Evolutionary conservation across 2,888 invertebrate species (phyloP).

Genomic region (Amorpha juglandis): DNA sequence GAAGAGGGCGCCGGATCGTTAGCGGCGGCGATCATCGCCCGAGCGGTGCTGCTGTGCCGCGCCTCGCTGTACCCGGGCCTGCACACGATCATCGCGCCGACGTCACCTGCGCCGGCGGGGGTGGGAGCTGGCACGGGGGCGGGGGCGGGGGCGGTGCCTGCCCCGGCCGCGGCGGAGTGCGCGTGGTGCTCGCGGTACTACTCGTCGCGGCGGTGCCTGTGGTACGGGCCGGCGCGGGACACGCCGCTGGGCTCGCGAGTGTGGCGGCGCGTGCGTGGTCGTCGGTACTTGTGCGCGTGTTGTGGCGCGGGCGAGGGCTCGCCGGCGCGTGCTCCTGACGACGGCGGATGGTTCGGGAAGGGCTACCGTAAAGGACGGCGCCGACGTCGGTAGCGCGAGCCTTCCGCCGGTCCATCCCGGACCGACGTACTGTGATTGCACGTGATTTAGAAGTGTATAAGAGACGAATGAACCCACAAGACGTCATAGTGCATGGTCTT

Average conservation of each 20-base stretch:
- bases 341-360: constrained; percentile 93
- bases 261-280: constrained; percentile 69
- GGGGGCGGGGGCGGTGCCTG: constrained; percentile 31
- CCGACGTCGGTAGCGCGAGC: constrained; percentile 70
- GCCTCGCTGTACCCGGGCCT: constrained; percentile 83
- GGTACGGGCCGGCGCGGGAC: constrained; percentile 80
- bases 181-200: constrained; percentile 61
- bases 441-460: not conserved
- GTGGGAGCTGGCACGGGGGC: constrained; percentile 25
- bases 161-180: constrained; percentile 50
- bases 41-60: constrained; percentile 76
- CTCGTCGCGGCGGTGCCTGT: constrained; percentile 67
- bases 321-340: constrained; percentile 41
- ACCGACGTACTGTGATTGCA: not conserved
- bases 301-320: constrained; percentile 69
- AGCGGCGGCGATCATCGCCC: constrained; percentile 75
- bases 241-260: constrained; percentile 53
- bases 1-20: constrained; percentile 49
- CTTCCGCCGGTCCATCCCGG: constrained; percentile 46
- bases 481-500: not conserved
- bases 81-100: constrained; percentile 84
- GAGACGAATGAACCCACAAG: not conserved
- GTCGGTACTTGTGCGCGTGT: constrained; percentile 88
- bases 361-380: constrained; percentile 90
- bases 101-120: constrained; percentile 46